Conservation (phyloP, 35 echinoderm and acorn worm genomes). For the Stichopus chloronotus region DNA sequence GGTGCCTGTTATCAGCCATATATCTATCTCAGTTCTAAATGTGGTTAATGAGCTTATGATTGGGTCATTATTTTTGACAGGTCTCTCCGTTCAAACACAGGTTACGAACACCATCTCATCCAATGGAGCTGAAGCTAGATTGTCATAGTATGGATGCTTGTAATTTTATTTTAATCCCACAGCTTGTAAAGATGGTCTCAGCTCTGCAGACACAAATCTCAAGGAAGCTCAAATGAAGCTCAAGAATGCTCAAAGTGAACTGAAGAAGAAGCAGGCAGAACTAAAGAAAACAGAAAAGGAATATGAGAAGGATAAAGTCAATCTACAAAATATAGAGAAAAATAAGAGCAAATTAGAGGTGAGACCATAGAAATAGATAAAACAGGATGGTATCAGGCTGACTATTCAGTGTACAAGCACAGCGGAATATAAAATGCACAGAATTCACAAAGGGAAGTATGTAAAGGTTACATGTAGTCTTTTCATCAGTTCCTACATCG, state of each 20-base stretch:
- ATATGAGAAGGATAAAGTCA: constrained; percentile 85
- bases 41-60: too few relatives aligned
- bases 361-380: neutral
- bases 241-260: constrained; percentile 81
- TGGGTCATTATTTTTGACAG: too few relatives aligned
- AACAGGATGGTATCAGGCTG: neutral
- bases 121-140: too few relatives aligned
- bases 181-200: constrained; percentile 90
- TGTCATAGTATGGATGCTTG: neutral
- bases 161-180: constrained; percentile 6
- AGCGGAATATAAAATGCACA: too few relatives aligned
- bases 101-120: too few relatives aligned
- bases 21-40: too few relatives aligned
- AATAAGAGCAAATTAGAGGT: constrained; percentile 94
- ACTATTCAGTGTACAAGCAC: too few relatives aligned
- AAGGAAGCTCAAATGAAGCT: constrained; percentile 95
- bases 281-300: constrained; percentile 93
- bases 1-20: too few relatives aligned
- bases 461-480: too few relatives aligned
- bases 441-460: too few relatives aligned
- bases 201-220: constrained; percentile 76
- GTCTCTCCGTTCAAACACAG: too few relatives aligned
- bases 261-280: constrained; percentile 96
- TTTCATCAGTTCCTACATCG: too few relatives aligned
- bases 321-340: constrained; percentile 76